These are phyloP conservation scores for Brachionus rubens DNA, from an alignment of 1,140 invertebrate genomes.

Conservation along the genomic window DNA sequence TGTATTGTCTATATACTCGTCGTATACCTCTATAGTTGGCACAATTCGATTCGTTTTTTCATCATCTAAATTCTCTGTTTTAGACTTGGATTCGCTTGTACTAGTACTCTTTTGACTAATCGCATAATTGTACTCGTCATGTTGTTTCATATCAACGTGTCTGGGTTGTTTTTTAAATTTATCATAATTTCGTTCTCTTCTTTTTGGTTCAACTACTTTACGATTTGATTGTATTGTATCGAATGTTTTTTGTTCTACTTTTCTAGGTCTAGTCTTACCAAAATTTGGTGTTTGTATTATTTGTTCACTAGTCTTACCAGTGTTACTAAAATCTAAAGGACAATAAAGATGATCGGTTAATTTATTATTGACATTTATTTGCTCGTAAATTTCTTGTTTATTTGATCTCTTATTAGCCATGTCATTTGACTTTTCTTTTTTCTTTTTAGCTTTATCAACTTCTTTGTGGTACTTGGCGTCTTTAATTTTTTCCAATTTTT, in stretches of 20 bases:
- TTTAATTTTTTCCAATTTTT: conserved; percentile 24
- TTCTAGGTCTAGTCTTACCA: neutral
- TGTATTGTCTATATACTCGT: conserved; percentile 40
- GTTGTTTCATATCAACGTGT: neutral
- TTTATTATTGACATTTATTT: conserved; percentile 25
- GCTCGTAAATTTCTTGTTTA: conserved; percentile 38
- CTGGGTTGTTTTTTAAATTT: neutral
- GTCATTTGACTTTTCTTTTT: neutral
- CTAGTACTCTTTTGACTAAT: conserved; percentile 38
- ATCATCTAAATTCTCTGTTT: neutral
- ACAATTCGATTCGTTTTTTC: neutral
- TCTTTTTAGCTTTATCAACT: neutral
- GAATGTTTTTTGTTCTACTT: neutral
- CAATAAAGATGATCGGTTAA: conserved; percentile 42
- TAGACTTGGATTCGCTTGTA: neutral
- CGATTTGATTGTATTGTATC: neutral
- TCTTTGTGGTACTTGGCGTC: neutral
- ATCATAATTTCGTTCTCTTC: no score
- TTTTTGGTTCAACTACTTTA: no score
- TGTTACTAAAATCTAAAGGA: conserved; percentile 28
- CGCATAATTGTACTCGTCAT: conserved; percentile 42
- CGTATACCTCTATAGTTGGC: neutral
- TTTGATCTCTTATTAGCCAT: neutral
- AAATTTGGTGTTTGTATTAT: neutral
- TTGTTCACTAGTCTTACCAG: neutral